Evolutionary conservation across 2,888 invertebrate genomes (phyloP), one percentile per base, ranked within the genome.

Genomic region (Drosophila nigritarsus): DNA sequence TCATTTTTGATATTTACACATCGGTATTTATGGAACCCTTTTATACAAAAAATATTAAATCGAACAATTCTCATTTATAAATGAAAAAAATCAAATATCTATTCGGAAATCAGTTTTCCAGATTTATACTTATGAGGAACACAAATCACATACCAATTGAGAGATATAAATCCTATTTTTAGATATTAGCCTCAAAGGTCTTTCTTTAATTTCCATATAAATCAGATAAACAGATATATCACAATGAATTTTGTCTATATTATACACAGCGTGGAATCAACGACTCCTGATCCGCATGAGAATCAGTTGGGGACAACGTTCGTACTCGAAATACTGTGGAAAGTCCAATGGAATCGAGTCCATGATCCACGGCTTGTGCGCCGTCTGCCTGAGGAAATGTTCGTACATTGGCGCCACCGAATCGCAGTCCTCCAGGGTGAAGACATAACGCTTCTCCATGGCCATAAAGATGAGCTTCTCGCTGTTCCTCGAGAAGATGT

Each of bases 331-430:
- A 93, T 96, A 97, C 91, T 96, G 96, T 0, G 96, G 96, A 91
- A 97, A 97, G 91, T 96, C 95, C 42, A 96, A 92, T 3, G 95
- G 94, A 55, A 97, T 88, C 87, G 95, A 94, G 89, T 95, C 94
- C 30, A 96, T 93, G 13, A 90, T 93, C 95, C 96, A 93, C 0
- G 90, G 72, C 34, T 92, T 92, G 18, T 83, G 79, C n/a, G 73
- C 62, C 0, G 90, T 88, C 34, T 87, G 84, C 38, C 94, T 94
- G 1, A 97, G 93, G 93, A 97, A 97, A 93, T 97, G 96, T 89
- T 97, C 97, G 89, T 96, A 98, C 93, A 97, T 97, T 0, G 97
- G 97, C 1, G 98, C 97, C n/a, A 96, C 95, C 0, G 96, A 95
- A 74, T 97, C 97, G 91, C 96, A 94, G 86, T 97, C 97, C 18